Percentiles rank a stretch among this genome's conserved stretches.
These are phyloP conservation scores for Diachrysia chrysitis DNA, from an alignment of 2,888 invertebrate genomes.

Conservation along the genomic window DNA sequence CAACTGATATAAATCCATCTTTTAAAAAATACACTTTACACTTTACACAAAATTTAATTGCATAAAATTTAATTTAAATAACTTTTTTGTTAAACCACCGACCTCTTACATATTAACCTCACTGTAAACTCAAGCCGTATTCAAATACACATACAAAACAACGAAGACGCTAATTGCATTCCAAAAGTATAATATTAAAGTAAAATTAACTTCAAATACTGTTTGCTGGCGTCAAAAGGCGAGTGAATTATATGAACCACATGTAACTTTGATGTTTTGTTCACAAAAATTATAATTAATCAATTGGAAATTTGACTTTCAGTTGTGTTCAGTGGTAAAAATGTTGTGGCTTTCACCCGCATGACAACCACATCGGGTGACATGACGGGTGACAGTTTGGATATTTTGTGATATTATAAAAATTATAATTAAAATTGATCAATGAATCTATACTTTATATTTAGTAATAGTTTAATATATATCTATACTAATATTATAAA, in stretches of 20 bases:
- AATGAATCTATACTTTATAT: too few species aligned
- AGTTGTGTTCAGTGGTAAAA: neutral
- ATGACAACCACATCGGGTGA: too few species aligned
- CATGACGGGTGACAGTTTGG: neutral
- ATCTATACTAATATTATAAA: too few species aligned
- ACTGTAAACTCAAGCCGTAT: conserved; percentile 57
- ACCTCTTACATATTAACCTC: neutral
- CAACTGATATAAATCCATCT: too few species aligned
- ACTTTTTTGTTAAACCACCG: neutral
- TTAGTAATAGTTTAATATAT: too few species aligned
- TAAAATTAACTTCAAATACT: conserved; percentile 41
- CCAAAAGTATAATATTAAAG: conserved; percentile 57
- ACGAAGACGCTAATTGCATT: conserved; percentile 70
- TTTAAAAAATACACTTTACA: too few species aligned
- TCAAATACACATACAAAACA: conserved; percentile 71
- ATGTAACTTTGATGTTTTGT: conserved; percentile 22
- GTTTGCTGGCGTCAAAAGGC: conserved; percentile 13
- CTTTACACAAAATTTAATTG: too few species aligned
- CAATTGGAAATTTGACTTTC: conserved; percentile 17
- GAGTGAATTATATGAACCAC: conserved; percentile 37
- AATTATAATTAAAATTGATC: neutral
- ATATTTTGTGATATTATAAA: too few species aligned
- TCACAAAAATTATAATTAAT: conserved; percentile 7
- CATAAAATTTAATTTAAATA: neutral
- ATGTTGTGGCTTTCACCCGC: too few species aligned